Percentiles rank a stretch among this genome's conserved stretches.
These are phyloP conservation scores for Loris lydekkerianus DNA, from an alignment of 2,797 vertebrate genomes.

Conservation along the genomic window DNA sequence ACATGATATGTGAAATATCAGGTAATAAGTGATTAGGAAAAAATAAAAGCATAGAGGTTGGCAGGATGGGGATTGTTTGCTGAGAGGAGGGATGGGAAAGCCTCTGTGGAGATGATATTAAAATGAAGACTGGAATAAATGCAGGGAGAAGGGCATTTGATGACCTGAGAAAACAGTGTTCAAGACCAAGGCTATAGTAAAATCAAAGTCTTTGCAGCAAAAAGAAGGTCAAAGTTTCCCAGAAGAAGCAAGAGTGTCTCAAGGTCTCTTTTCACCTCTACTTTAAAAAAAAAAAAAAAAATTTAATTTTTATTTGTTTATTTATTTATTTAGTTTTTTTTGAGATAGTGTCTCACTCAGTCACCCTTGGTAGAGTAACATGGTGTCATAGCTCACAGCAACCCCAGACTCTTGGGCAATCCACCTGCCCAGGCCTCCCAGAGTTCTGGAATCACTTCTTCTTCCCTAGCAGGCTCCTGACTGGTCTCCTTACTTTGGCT, in stretches of 20 bases:
- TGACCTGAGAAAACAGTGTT: neutral
- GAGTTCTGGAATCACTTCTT: too few relatives aligned
- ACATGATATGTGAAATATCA: neutral
- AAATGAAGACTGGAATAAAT: neutral
- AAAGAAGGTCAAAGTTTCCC: neutral
- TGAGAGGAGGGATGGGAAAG: neutral
- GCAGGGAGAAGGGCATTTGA: neutral
- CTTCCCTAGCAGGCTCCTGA: neutral
- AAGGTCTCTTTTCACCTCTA: neutral
- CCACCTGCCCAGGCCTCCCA: too few relatives aligned
- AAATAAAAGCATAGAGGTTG: neutral
- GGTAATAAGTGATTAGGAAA: neutral
- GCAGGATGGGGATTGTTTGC: neutral
- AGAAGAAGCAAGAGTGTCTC: neutral
- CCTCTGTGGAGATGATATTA: neutral
- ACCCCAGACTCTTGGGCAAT: too few relatives aligned
- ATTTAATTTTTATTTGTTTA: too few relatives aligned
- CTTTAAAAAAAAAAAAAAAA: too few relatives aligned
- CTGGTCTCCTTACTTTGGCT: neutral
- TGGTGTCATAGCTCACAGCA: too few relatives aligned
- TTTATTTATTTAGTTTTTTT: too few relatives aligned
- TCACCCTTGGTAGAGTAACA: too few relatives aligned
- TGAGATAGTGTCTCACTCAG: too few relatives aligned
- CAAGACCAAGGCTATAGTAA: neutral
- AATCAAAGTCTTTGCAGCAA: neutral